These are phyloP conservation scores for Formica aserva DNA, from an alignment of 2,888 invertebrate genomes.

Conservation along the genomic window DNA sequence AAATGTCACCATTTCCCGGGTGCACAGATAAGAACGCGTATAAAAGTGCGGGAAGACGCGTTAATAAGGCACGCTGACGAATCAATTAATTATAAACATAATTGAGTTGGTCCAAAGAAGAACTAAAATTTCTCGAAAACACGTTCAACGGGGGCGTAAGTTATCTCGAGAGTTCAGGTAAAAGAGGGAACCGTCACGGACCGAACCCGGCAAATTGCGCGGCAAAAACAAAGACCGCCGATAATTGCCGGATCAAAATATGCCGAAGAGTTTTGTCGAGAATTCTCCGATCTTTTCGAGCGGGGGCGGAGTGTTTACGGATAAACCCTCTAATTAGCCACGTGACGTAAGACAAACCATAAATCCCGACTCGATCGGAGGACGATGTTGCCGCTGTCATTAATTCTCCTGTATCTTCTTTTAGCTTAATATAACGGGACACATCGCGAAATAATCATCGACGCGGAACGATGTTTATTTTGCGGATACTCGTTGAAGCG, in stretches of 20 bases:
- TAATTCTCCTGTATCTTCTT: slow-evolving; percentile 43
- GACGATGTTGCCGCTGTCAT: neutral
- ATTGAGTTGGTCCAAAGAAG: slow-evolving; percentile 3
- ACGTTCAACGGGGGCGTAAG: neutral
- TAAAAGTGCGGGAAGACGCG: neutral
- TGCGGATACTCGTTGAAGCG: slow-evolving; percentile 56
- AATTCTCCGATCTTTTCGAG: neutral
- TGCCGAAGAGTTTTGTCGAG: neutral
- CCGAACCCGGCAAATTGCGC: neutral
- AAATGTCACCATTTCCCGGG: slow-evolving; percentile 62
- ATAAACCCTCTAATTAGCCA: slow-evolving; percentile 13
- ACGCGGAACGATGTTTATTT: slow-evolving; percentile 59
- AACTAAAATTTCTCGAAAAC: neutral
- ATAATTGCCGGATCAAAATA: slow-evolving; percentile 30
- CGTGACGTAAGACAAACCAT: slow-evolving; percentile 14
- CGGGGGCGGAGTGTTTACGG: neutral
- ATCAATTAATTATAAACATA: slow-evolving; percentile 30
- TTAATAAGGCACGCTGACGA: slow-evolving; percentile 23
- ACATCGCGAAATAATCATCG: slow-evolving; percentile 54
- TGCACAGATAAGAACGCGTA: neutral
- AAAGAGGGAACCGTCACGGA: slow-evolving; percentile 25
- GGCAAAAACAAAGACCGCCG: slow-evolving; percentile 16
- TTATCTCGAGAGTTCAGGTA: neutral
- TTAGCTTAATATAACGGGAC: slow-evolving; percentile 36
- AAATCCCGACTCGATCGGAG: slow-evolving; percentile 16